phyloP scores from a whole-genome alignment of 1,140 invertebrate genomes.

The Lordiphosa collinella region DNA sequence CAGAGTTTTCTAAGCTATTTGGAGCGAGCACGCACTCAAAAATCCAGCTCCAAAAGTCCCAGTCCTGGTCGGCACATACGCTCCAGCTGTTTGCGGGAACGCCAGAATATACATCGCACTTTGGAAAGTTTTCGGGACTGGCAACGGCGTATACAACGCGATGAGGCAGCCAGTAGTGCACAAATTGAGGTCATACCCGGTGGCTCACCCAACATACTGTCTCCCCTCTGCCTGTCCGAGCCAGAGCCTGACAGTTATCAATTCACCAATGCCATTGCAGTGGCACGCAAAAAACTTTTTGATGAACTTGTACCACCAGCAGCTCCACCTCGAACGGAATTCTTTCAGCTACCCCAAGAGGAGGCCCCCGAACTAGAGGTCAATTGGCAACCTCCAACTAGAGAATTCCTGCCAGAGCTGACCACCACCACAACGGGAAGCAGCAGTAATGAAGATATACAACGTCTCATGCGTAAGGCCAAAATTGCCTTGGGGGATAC shows the following conservation, averaged over 20 bases:
- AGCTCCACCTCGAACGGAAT: no score
- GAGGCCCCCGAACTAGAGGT: background rate
- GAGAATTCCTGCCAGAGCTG: background rate
- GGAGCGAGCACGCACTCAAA: slow-evolving; percentile 32
- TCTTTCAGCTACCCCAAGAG: background rate
- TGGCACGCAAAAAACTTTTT: slow-evolving; percentile 43
- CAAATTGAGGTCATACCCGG: background rate
- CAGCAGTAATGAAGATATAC: slow-evolving; percentile 25
- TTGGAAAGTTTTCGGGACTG: slow-evolving; percentile 30
- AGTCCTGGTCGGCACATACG: background rate
- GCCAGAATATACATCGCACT: slow-evolving; percentile 29
- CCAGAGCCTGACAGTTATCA: slow-evolving; percentile 36
- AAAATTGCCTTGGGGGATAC: slow-evolving; percentile 4
- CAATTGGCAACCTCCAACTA: background rate
- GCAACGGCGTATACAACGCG: slow-evolving; percentile 16
- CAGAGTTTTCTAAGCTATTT: slow-evolving; percentile 60
- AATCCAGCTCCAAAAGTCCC: background rate
- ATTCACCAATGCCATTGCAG: slow-evolving; percentile 53
- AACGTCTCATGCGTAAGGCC: slow-evolving; percentile 6
- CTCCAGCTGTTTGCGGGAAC: slow-evolving; percentile 16
- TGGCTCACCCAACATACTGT: slow-evolving; percentile 3
- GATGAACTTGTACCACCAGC: background rate
- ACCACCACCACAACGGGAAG: background rate
- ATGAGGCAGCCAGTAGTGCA: slow-evolving; percentile 5
- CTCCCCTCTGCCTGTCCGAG: slow-evolving; percentile 31